These are phyloP conservation scores for Emys orbicularis DNA, from an alignment of 2,797 vertebrate genomes.

Conservation along the genomic window DNA sequence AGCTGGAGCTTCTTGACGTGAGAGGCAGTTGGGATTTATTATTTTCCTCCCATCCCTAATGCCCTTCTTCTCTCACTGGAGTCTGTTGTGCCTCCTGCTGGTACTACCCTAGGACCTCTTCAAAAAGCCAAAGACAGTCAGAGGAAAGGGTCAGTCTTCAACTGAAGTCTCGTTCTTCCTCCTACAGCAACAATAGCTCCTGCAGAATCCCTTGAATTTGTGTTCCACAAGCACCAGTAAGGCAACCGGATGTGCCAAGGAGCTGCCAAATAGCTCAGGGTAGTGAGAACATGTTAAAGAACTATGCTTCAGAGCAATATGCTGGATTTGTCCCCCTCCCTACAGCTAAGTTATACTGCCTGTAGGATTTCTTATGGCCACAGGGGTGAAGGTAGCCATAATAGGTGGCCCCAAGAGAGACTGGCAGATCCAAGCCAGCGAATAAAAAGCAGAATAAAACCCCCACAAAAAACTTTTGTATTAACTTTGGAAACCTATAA, in stretches of 20 bases:
- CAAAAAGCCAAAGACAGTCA: not conserved
- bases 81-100: not conserved
- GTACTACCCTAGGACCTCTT: not conserved
- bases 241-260: accelerated
- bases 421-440: not conserved
- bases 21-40: not conserved
- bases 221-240: not conserved
- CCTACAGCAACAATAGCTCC: accelerated
- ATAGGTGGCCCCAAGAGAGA: not conserved
- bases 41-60: not conserved
- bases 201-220: not conserved
- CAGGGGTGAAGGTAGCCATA: not conserved
- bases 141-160: not conserved
- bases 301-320: not conserved
- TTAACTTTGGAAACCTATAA: not conserved
- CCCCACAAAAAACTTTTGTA: not conserved
- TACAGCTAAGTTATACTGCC: not conserved
- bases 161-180: not conserved
- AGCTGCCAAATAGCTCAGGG: not conserved
- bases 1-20: not conserved
- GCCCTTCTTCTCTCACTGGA: not conserved
- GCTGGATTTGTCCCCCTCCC: not conserved
- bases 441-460: not conserved
- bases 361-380: not conserved
- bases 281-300: not conserved